Percentiles rank a stretch among this genome's conserved stretches.
These are phyloP conservation scores for Acrocyrtus sp. DNA, from an alignment of 2,888 invertebrate species.

Conservation along the genomic window DNA sequence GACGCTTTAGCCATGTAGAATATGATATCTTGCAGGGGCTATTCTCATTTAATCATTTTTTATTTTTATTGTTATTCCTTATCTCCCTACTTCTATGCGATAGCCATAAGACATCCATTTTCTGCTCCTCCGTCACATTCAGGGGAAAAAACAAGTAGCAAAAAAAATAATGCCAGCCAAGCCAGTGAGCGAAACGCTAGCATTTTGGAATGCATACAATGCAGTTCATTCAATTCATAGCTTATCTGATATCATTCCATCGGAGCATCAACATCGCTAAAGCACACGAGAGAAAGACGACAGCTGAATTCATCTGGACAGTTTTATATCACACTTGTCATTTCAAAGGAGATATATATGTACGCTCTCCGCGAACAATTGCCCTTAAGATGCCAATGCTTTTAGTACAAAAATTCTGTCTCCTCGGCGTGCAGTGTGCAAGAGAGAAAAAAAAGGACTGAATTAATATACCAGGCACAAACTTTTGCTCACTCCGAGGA, in stretches of 20 bases:
- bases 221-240: no score
- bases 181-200: no score
- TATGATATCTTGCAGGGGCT: no score
- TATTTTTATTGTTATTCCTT: slow-evolving; percentile 28
- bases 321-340: slow-evolving; percentile 22
- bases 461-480: not conserved
- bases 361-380: no score
- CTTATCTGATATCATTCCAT: not conserved
- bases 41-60: slow-evolving; percentile 24
- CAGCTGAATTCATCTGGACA: slow-evolving; percentile 27
- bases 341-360: not conserved
- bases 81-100: no score
- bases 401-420: no score
- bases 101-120: no score
- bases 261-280: no score
- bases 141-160: no score
- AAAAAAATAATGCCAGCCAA: not conserved
- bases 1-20: not conserved
- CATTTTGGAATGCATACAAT: not conserved
- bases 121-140: slow-evolving; percentile 1
- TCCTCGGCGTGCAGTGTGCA: no score
- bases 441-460: no score
- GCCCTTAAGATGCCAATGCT: no score
- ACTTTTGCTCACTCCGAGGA: not conserved
- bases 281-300: not conserved